Conservation (phyloP, 2,888 invertebrate genomes). For the Tetanocera ferruginea region DNA sequence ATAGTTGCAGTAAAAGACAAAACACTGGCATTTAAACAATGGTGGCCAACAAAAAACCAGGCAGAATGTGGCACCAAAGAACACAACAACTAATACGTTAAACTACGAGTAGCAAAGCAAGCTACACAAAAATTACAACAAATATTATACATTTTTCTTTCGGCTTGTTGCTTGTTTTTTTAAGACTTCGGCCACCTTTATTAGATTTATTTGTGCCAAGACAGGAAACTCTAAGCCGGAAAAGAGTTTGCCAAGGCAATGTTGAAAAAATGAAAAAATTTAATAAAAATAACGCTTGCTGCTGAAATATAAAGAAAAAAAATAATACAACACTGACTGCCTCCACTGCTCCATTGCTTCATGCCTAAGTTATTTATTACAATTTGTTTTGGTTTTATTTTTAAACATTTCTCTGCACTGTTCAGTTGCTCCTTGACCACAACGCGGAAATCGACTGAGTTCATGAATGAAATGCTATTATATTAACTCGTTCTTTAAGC, state of each 20-base stretch:
- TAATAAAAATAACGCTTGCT: background rate
- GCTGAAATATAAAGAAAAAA: too few species aligned
- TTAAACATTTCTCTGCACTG: background rate
- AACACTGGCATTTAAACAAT: background rate
- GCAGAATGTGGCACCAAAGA: background rate
- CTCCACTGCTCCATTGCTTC: too few species aligned
- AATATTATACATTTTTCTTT: background rate
- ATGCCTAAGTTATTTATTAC: background rate
- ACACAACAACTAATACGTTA: background rate
- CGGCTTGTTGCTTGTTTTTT: background rate
- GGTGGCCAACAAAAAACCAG: background rate
- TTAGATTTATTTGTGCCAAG: constrained; percentile 23
- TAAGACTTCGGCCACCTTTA: constrained; percentile 18
- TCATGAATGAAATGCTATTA: constrained; percentile 18
- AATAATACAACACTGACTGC: too few species aligned
- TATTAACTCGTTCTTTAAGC: background rate
- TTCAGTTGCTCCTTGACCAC: background rate
- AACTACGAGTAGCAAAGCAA: background rate
- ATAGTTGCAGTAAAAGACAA: background rate
- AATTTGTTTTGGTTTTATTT: constrained; percentile 8
- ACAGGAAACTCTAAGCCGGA: background rate
- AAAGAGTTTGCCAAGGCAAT: background rate
- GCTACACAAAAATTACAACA: background rate
- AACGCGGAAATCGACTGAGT: constrained; percentile 21
- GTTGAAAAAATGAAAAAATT: background rate